A percentile compares a stretch with the other conserved stretches of the same genome.
Evolutionary conservation across 2,113 vertebrate genomes (phyloP).

Genomic region (Caloenas nicobarica): DNA sequence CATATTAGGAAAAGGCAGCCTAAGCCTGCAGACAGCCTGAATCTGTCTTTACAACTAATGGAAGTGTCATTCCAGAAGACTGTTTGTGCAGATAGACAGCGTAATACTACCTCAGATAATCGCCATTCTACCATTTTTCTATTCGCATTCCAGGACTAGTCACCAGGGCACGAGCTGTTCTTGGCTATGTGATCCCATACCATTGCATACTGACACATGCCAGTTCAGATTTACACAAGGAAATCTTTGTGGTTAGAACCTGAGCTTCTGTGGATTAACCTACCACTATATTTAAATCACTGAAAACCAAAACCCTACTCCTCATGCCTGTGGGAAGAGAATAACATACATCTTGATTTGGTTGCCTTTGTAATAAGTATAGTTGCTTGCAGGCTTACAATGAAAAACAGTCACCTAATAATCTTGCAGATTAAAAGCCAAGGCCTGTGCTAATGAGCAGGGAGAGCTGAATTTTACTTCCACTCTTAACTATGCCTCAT

Average conservation of each 20-base stretch:
- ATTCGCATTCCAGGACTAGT: neutral
- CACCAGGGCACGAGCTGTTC: constrained; percentile 12
- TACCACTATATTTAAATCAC: constrained; percentile 51
- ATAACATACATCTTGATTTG: constrained; percentile 6
- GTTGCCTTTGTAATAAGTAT: constrained; percentile 12
- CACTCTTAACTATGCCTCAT: neutral
- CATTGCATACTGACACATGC: neutral
- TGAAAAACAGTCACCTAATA: neutral
- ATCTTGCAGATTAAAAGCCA: neutral
- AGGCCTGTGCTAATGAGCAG: neutral
- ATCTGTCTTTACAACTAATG: neutral
- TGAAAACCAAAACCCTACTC: constrained; percentile 11
- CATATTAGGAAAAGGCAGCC: neutral
- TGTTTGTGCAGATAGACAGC: neutral
- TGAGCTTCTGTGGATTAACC: constrained; percentile 37
- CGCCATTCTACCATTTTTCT: constrained; percentile 5
- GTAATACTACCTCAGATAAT: neutral
- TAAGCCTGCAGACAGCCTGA: neutral
- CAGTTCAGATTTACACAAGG: constrained; percentile 38
- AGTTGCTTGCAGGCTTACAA: neutral
- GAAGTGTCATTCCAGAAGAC: neutral
- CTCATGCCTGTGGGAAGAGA: constrained; percentile 43
- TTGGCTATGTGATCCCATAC: constrained; percentile 11
- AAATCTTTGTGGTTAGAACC: constrained; percentile 51
- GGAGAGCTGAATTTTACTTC: neutral